Evolutionary conservation across 2,113 vertebrate genomes (phyloP).

Genomic region (Hiodon tergisus): DNA sequence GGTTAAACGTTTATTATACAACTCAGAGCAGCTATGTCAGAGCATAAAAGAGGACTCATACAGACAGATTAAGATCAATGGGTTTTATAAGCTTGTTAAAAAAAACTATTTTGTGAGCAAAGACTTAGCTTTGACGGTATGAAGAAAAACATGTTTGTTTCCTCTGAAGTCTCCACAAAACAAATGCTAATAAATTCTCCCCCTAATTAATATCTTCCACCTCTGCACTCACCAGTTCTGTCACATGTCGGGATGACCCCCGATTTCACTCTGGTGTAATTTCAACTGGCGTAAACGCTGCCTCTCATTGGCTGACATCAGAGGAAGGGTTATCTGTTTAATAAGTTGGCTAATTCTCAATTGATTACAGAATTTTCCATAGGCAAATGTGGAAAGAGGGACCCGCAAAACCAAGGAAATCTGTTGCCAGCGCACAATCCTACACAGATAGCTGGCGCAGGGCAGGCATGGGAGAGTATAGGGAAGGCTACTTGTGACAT

Average conservation of each 20-base stretch:
- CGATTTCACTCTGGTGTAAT: constrained; percentile 70
- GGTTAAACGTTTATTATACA: constrained; percentile 51
- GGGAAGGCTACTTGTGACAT: too few relatives aligned
- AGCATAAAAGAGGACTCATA: constrained; percentile 43
- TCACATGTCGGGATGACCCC: constrained; percentile 70
- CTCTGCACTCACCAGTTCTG: constrained; percentile 57
- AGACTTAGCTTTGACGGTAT: constrained; percentile 45
- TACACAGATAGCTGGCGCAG: too few relatives aligned
- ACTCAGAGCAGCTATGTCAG: constrained; percentile 36
- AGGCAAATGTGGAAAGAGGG: constrained; percentile 56
- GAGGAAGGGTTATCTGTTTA: constrained; percentile 74
- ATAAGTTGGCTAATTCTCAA: constrained; percentile 68
- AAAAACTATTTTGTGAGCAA: constrained; percentile 44
- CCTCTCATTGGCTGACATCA: constrained; percentile 67
- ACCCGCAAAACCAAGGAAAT: too few relatives aligned
- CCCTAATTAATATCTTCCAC: constrained; percentile 62
- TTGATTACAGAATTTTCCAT: constrained; percentile 63
- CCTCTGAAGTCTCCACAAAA: constrained; percentile 40
- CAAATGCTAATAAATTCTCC: constrained; percentile 47
- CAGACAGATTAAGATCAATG: constrained; percentile 54
- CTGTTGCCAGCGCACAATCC: too few relatives aligned
- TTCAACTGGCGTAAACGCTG: constrained; percentile 60
- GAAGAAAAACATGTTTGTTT: constrained; percentile 42
- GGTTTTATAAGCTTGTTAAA: constrained; percentile 50
- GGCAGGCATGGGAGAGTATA: too few relatives aligned